A percentile compares a stretch with the other conserved stretches of the same genome.
These are phyloP conservation scores for Eriocheir sinensis DNA, from an alignment of 1,140 invertebrate genomes.

Conservation along the genomic window DNA sequence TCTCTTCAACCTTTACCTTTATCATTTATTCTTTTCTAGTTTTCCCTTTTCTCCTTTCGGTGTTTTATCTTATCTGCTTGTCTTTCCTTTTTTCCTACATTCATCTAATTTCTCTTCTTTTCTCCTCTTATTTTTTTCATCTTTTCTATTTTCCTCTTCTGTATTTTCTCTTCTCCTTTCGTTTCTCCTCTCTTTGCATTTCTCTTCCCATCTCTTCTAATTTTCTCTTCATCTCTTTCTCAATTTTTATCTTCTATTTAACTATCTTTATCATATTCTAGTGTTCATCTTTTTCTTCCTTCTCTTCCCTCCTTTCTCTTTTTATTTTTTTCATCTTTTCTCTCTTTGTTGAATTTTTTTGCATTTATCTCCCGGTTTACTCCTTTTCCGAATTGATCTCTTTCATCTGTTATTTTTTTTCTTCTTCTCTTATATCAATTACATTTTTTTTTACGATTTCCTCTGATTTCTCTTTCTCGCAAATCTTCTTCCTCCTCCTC, in stretches of 20 bases:
- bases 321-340: too few species aligned
- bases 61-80: not conserved
- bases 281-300: not conserved
- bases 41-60: not conserved
- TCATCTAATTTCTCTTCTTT: not conserved
- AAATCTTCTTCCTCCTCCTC: not conserved
- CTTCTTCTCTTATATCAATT: not conserved
- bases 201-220: not conserved
- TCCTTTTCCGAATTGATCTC: not conserved
- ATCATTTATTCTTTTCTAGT: not conserved
- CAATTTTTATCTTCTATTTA: not conserved
- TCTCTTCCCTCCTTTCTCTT: not conserved
- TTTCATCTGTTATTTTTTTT: not conserved
- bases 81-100: not conserved
- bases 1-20: not conserved
- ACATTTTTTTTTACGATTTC: not conserved
- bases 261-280: not conserved
- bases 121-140: not conserved
- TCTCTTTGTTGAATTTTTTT: not conserved
- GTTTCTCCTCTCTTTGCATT: not conserved
- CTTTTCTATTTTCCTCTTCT: not conserved
- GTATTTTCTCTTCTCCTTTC: not conserved
- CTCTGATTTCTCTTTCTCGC: not conserved
- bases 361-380: not conserved
- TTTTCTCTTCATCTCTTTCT: not conserved